Conservation (phyloP, 2,797 vertebrate genomes). For the Enteromius radiatus region DNA sequence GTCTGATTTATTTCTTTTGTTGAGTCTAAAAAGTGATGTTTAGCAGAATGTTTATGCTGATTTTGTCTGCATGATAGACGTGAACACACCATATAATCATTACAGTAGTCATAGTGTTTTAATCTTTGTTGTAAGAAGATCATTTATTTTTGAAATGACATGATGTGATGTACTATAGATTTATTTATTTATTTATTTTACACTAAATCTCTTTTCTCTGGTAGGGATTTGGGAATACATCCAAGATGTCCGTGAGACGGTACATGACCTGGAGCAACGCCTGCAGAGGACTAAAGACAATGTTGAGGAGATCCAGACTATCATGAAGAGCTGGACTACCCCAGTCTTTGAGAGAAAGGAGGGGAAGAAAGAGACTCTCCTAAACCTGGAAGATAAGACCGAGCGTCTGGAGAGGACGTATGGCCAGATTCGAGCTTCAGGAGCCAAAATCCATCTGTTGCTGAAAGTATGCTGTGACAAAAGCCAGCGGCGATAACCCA, state of each 20-base stretch:
- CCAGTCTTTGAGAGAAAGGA: conserved; percentile 90
- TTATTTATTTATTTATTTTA: background rate
- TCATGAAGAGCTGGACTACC: conserved; percentile 81
- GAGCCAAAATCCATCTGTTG: conserved; percentile 83
- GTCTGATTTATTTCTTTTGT: background rate
- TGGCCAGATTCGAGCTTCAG: conserved; percentile 78
- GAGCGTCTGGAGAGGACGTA: conserved; percentile 81
- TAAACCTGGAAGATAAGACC: conserved; percentile 83
- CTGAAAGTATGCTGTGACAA: conserved; percentile 46
- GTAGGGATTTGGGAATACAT: conserved; percentile 86
- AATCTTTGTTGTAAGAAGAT: background rate
- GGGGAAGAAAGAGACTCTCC: conserved; percentile 82
- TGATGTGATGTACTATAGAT: background rate
- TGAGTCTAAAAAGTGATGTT: background rate
- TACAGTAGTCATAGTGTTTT: background rate
- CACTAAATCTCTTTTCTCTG: conserved; percentile 14
- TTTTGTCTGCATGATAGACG: background rate
- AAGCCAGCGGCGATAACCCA: background rate
- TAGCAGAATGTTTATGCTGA: background rate
- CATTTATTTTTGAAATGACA: background rate
- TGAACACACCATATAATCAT: background rate
- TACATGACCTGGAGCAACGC: conserved; percentile 83
- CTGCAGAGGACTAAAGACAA: conserved; percentile 88
- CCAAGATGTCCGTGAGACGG: conserved; percentile 72
- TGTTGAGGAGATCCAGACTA: conserved; percentile 83